Evolutionary conservation across 2,888 invertebrate genomes (phyloP), one percentile per base, ranked within the genome.

Genomic region (Drosophila vallismaia): DNA sequence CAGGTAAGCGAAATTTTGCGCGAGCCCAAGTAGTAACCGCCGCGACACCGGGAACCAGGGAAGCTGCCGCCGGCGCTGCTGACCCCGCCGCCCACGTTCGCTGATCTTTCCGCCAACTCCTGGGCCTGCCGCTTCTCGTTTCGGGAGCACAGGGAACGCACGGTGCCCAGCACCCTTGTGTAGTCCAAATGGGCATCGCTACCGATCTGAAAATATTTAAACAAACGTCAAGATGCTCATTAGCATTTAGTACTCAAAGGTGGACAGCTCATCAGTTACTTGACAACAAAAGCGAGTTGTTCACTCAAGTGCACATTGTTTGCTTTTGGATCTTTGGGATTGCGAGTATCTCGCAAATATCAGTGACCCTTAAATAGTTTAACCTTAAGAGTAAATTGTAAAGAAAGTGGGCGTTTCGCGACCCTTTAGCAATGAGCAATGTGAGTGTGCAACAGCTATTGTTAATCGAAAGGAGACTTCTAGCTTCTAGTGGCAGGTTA

Each of bases 1-100:
- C 95, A 95, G 7, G 95, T 95, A 79, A 95, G 93, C 80, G 95
- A 95, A 85, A 95, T 95, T 92, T 95, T 95, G 80, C 95, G 92
- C 71, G 93, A 93, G 73, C 89, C 91, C 75, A 91, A 77, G 75
- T 91, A 91, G 79, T 91, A 90, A 74, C 91, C 90, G 64, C 88
- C 79, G 49, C 90, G 90, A 62, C 87, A 85, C 60, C 88, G 89
- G 51, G 31, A 14, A 8, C 63, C 48, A 48, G 54, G 51, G 62
- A 45, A 51, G 53, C 64, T 36, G 9, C 48, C 46, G 38, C 63
- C 52, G 26, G 10, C 58, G 12, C 31, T 55, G 46, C 9, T 62
- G 49, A 66, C 69, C 36, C 57, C 62, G 68, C 72, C 67, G 38
- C 69, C 81, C 79, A 77, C 74, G 70, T 67, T 81, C 49, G 79